Percentiles rank a stretch among this genome's conserved stretches.
phyloP scores from a whole-genome alignment of 1,140 invertebrate species.

The Leptopilina clavipes region DNA sequence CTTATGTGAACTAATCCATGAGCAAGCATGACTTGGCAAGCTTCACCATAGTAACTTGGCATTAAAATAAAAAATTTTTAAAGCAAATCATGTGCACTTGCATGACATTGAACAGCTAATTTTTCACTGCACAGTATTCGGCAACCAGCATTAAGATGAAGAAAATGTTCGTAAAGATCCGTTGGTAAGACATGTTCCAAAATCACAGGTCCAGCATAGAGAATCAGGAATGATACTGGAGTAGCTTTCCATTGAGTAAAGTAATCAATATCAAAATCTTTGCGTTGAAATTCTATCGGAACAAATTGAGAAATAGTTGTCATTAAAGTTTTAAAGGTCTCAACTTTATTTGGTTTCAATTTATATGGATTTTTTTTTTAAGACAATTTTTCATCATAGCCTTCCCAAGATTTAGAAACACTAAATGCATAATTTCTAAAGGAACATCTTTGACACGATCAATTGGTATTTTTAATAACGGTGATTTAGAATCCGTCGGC shows the following conservation, averaged over 20 bases:
- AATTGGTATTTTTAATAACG: slow-evolving; percentile 41
- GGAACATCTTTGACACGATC: slow-evolving; percentile 40
- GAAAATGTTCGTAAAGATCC: not conserved
- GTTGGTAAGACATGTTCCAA: not conserved
- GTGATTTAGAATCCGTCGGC: slow-evolving; percentile 34
- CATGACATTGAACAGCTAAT: not conserved
- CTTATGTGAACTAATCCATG: not conserved
- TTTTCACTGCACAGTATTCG: not conserved
- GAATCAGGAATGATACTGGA: not conserved
- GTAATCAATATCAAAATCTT: not conserved
- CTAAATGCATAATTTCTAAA: slow-evolving; percentile 48
- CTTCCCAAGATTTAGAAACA: slow-evolving; percentile 45
- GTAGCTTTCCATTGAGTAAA: not conserved
- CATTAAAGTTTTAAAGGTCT: not conserved
- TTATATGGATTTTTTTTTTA: slow-evolving; percentile 16
- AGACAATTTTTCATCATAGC: slow-evolving; percentile 46
- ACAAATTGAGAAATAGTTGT: not conserved
- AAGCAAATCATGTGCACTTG: not conserved
- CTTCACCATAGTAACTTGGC: not conserved
- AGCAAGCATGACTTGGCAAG: not conserved
- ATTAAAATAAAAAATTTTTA: slow-evolving; percentile 4
- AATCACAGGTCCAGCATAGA: not conserved
- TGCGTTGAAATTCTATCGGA: not conserved
- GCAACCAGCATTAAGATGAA: not conserved
- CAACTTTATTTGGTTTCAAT: not conserved